A percentile compares a stretch with the other conserved stretches of the same genome.
Evolutionary conservation across 2,888 invertebrate genomes (phyloP).

Genomic region (Ditylenchus weischeri): DNA sequence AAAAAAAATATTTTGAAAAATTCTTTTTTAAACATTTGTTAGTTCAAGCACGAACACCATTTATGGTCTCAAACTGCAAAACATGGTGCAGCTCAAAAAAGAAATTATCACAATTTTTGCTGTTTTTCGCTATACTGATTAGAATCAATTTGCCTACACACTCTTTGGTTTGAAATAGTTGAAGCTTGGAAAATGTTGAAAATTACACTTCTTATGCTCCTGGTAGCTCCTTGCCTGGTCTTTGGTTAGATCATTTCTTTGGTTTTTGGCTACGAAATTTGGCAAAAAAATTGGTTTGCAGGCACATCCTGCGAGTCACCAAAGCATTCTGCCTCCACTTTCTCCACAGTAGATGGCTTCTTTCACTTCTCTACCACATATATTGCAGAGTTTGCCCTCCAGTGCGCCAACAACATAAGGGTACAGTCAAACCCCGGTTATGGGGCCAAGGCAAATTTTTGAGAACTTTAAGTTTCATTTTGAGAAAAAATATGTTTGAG

Average conservation of each 20-base stretch:
- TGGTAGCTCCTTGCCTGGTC: constrained; percentile 4
- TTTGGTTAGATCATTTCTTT: neutral
- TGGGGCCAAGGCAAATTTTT: too few species aligned
- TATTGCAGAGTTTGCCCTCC: constrained; percentile 81
- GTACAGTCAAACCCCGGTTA: too few species aligned
- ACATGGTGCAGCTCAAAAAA: neutral
- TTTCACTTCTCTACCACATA: constrained; percentile 84
- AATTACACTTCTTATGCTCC: neutral
- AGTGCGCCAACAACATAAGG: constrained; percentile 67
- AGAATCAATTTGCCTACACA: too few species aligned
- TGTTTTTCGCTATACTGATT: too few species aligned
- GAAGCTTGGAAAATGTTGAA: neutral
- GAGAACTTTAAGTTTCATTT: too few species aligned
- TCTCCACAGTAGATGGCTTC: constrained; percentile 87
- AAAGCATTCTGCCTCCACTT: constrained; percentile 69
- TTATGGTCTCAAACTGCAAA: constrained; percentile 5
- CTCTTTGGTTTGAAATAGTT: neutral
- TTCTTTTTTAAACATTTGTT: neutral
- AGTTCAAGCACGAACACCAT: neutral
- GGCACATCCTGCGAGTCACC: constrained; percentile 60
- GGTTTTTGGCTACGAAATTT: neutral
- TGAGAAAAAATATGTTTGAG: too few species aligned
- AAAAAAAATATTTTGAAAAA: neutral
- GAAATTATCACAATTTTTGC: too few species aligned
- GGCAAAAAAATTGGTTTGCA: neutral